A percentile compares a stretch with the other conserved stretches of the same genome.
These are phyloP conservation scores for Tetragnatha montana DNA, from an alignment of 2,888 invertebrate genomes.

Conservation along the genomic window DNA sequence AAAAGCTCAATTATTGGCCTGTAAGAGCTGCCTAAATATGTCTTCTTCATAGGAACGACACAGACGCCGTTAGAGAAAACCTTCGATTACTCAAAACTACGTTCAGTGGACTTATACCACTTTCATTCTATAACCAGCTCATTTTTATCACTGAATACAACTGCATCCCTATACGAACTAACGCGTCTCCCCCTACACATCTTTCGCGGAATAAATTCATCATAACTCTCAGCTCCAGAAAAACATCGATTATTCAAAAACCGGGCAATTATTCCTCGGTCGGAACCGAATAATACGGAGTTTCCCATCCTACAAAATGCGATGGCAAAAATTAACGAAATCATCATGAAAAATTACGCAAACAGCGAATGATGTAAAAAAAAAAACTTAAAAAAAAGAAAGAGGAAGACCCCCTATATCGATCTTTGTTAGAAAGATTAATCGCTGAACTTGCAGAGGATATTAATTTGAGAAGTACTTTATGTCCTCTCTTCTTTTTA, in stretches of 20 bases:
- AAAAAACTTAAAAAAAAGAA: not conserved
- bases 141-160: too few species aligned
- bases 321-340: constrained; percentile 15
- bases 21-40: too few species aligned
- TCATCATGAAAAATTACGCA: constrained; percentile 51
- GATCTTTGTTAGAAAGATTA: constrained; percentile 55
- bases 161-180: too few species aligned
- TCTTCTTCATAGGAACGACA: too few species aligned
- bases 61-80: too few species aligned
- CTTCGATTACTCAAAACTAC: too few species aligned
- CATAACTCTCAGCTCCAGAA: not conserved
- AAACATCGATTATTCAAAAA: not conserved
- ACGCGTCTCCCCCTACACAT: too few species aligned
- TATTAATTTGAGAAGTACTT: constrained; percentile 56
- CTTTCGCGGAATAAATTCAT: not conserved
- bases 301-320: not conserved
- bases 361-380: not conserved
- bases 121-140: too few species aligned
- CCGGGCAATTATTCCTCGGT: not conserved
- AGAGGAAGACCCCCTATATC: too few species aligned
- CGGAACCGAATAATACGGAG: not conserved
- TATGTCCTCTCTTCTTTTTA: constrained; percentile 30
- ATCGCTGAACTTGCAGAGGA: constrained; percentile 44
- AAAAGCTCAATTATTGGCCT: too few species aligned
- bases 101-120: too few species aligned